phyloP scores from a whole-genome alignment of 2,113 vertebrate species.

The Eretmochelys imbricata region DNA sequence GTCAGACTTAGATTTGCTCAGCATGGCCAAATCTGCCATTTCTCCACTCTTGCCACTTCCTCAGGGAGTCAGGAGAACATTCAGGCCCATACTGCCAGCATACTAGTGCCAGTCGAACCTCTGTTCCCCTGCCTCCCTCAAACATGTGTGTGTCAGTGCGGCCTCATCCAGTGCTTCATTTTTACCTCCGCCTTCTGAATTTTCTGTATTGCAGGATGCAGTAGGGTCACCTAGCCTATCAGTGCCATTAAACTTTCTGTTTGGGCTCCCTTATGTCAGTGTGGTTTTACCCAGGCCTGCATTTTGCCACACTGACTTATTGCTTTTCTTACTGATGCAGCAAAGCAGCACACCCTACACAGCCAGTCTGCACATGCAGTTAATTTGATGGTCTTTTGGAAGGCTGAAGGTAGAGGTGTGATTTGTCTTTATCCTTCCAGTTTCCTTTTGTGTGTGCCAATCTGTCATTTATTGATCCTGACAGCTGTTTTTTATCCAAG shows the following conservation, averaged over 20 bases:
- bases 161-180: no score
- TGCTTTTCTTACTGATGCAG: not conserved
- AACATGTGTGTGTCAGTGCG: no score
- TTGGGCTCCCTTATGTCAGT: not conserved
- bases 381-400: not conserved
- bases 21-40: not conserved
- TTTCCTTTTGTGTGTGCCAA: not conserved
- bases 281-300: not conserved
- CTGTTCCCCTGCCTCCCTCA: not conserved
- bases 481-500: conserved; percentile 7
- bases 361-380: not conserved
- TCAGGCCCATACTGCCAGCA: not conserved
- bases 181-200: no score
- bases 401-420: not conserved
- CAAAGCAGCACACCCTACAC: not conserved
- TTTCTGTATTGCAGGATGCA: no score
- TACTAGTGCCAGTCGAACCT: not conserved
- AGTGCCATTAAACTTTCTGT: no score
- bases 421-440: not conserved
- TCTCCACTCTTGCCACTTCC: no score
- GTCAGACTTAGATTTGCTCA: not conserved
- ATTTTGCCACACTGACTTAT: not conserved
- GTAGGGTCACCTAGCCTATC: no score
- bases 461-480: not conserved
- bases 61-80: no score